Conservation (phyloP, 1,140 invertebrate species). For the Saxidomus purpurata region DNA sequence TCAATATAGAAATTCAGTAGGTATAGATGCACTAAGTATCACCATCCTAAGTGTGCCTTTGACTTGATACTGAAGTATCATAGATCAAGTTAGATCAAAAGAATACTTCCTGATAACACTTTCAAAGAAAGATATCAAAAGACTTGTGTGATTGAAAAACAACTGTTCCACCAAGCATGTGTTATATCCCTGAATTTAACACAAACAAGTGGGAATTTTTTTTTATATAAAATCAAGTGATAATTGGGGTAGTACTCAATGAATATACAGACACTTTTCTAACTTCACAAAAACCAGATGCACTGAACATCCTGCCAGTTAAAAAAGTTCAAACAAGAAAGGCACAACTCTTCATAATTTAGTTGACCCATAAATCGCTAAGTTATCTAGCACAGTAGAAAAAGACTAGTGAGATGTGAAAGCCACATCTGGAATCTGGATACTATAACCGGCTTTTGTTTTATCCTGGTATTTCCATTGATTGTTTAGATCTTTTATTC, state of each 20-base stretch:
- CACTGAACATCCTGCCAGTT: slow-evolving; percentile 17
- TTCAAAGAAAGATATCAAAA: neutral
- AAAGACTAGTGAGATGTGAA: neutral
- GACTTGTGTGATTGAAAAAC: neutral
- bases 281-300: slow-evolving; percentile 28
- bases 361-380: slow-evolving; percentile 41
- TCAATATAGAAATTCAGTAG: too few species aligned
- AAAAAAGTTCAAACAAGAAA: neutral
- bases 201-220: slow-evolving; percentile 15
- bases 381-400: slow-evolving; percentile 29
- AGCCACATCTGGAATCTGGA: neutral
- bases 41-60: too few species aligned
- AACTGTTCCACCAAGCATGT: neutral
- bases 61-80: too few species aligned
- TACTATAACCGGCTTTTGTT: slow-evolving; percentile 3
- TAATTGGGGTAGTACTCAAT: slow-evolving; percentile 20
- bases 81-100: neutral
- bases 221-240: slow-evolving; percentile 22
- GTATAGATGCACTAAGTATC: too few species aligned
- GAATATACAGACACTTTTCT: slow-evolving; percentile 18
- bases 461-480: slow-evolving; percentile 10
- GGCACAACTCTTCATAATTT: slow-evolving; percentile 12
- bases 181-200: neutral
- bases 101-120: neutral
- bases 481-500: slow-evolving; percentile 28